A percentile compares a stretch with the other conserved stretches of the same genome.
These are phyloP conservation scores for Planiliza haematocheilus DNA, from an alignment of 2,113 vertebrate genomes.

Conservation along the genomic window DNA sequence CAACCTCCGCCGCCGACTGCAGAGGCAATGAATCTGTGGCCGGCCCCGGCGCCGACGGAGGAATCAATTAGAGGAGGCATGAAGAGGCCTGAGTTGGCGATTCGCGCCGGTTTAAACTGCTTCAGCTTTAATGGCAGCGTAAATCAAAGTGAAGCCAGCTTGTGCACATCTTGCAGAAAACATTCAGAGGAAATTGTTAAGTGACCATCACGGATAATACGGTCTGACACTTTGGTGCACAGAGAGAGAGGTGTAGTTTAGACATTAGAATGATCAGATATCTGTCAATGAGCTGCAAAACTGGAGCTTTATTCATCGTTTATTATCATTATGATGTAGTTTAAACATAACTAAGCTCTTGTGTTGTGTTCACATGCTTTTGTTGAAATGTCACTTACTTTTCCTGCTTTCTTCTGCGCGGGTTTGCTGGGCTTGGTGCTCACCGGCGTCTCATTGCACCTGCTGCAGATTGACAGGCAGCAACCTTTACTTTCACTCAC, in stretches of 20 bases:
- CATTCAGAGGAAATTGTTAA: not conserved
- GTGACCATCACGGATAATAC: no score
- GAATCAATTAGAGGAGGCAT: constrained; percentile 64
- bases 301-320: no score
- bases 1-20: constrained; percentile 56
- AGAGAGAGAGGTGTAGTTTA: not conserved
- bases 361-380: no score
- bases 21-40: constrained; percentile 66
- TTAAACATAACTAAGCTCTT: no score
- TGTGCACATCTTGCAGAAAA: not conserved
- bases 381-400: constrained; percentile 37
- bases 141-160: constrained; percentile 40
- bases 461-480: constrained; percentile 26
- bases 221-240: no score
- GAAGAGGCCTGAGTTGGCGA: constrained; percentile 67
- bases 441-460: constrained; percentile 54
- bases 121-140: constrained; percentile 29
- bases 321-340: no score
- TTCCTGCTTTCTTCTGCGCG: constrained; percentile 51
- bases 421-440: constrained; percentile 57
- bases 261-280: not conserved
- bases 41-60: no score
- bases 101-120: constrained; percentile 56
- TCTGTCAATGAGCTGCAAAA: no score
- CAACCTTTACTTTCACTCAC: not conserved